Evolutionary conservation across 1,140 invertebrate genomes (phyloP).

Genomic region (Sipha flava): DNA sequence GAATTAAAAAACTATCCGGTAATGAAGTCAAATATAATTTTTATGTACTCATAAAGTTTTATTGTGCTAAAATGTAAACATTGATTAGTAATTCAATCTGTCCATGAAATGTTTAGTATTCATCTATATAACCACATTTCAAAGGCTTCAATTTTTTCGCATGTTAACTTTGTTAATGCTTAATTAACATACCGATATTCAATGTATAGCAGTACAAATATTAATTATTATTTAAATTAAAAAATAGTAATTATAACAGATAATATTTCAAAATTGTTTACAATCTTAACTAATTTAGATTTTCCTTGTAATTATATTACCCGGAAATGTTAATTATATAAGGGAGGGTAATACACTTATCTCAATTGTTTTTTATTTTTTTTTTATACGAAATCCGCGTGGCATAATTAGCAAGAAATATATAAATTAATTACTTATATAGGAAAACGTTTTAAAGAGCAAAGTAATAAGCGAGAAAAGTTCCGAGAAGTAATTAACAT

Average conservation of each 20-base stretch:
- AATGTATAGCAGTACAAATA: neutral
- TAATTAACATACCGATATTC: neutral
- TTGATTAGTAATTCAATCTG: too few species aligned
- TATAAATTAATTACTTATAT: conserved; percentile 30
- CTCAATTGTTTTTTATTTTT: conserved; percentile 4
- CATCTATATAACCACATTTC: too few species aligned
- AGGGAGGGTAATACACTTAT: conserved; percentile 4
- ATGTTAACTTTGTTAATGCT: too few species aligned
- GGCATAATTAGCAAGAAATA: conserved; percentile 22
- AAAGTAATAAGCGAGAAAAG: conserved; percentile 27
- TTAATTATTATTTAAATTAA: conserved; percentile 9
- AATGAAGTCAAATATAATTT: too few species aligned
- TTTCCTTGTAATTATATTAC: conserved; percentile 20
- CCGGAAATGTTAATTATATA: neutral
- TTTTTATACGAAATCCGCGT: conserved; percentile 22
- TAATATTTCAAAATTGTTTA: conserved; percentile 23
- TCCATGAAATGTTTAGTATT: too few species aligned
- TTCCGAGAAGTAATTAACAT: conserved; percentile 31
- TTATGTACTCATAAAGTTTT: too few species aligned
- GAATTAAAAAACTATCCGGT: too few species aligned
- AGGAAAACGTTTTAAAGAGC: conserved; percentile 25
- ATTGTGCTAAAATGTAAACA: too few species aligned
- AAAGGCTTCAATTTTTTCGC: too few species aligned
- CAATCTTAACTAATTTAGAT: conserved; percentile 20
- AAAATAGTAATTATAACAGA: neutral